phyloP scores from a whole-genome alignment of 2,888 invertebrate genomes.

The Diadegma fenestrale region DNA sequence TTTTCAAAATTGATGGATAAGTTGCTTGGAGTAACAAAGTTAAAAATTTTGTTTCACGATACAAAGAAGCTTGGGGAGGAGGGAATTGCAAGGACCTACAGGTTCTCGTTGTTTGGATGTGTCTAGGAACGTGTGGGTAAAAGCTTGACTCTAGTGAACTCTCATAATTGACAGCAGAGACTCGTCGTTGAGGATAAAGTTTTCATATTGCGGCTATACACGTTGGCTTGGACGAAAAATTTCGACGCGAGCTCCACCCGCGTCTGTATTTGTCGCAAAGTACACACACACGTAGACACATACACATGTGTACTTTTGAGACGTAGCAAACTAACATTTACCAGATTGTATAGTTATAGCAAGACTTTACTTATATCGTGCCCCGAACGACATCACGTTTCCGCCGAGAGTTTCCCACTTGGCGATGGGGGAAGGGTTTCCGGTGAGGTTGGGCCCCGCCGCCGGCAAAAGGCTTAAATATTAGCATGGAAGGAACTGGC shows the following conservation, averaged over 20 bases:
- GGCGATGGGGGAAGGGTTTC: conserved; percentile 15
- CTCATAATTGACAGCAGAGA: conserved; percentile 63
- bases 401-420: conserved; percentile 62
- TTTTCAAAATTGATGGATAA: conserved; percentile 1
- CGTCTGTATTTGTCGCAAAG: background rate
- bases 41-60: background rate
- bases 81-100: background rate
- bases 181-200: conserved; percentile 63
- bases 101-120: conserved; percentile 15
- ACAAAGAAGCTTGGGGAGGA: background rate
- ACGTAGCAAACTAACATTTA: conserved; percentile 52
- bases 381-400: conserved; percentile 66
- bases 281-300: conserved; percentile 15
- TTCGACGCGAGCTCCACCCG: conserved; percentile 10
- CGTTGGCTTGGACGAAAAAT: conserved; percentile 54
- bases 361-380: conserved; percentile 55
- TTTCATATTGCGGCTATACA: conserved; percentile 63
- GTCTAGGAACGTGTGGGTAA: conserved; percentile 16
- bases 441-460: conserved; percentile 51
- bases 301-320: conserved; percentile 13
- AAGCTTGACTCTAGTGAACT: conserved; percentile 39
- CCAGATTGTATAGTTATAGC: conserved; percentile 44
- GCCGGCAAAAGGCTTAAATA: conserved; percentile 75
- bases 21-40: background rate
- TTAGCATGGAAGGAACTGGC: conserved; percentile 72